These are phyloP conservation scores for Branchipolynoe longqiensis DNA, from an alignment of 2,888 invertebrate genomes.

Conservation along the genomic window DNA sequence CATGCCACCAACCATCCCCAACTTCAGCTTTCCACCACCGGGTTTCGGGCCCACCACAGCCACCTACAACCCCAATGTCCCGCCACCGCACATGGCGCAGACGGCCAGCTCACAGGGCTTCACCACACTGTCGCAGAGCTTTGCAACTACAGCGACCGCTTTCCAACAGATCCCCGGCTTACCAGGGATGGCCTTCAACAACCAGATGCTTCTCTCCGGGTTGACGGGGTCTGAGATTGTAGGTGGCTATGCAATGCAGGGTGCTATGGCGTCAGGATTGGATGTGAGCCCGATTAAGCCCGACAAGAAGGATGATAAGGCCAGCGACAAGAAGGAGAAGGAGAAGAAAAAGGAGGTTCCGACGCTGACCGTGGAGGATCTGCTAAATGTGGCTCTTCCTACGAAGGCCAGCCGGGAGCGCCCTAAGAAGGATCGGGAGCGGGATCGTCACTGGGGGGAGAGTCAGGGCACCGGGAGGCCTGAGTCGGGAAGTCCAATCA, in stretches of 20 bases:
- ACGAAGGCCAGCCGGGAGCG: not conserved
- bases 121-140: not conserved
- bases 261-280: not conserved
- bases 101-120: conserved; percentile 7
- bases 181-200: not conserved
- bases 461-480: not conserved
- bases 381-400: conserved; percentile 65
- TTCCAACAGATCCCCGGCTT: not conserved
- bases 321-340: conserved; percentile 45
- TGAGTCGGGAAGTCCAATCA: conserved; percentile 12
- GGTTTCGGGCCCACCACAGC: not conserved
- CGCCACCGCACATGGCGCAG: conserved; percentile 24
- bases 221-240: not conserved
- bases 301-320: conserved; percentile 6
- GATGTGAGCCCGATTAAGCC: no score
- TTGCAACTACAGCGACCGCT: not conserved
- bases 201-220: not conserved
- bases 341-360: conserved; percentile 64
- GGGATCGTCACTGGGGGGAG: not conserved
- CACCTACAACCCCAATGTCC: conserved; percentile 9
- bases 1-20: conserved; percentile 49
- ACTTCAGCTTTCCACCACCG: conserved; percentile 31
- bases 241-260: not conserved
- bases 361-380: conserved; percentile 65
- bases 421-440: conserved; percentile 12